phyloP scores from a whole-genome alignment of 2,888 invertebrate species.

The Drosophila merina region DNA sequence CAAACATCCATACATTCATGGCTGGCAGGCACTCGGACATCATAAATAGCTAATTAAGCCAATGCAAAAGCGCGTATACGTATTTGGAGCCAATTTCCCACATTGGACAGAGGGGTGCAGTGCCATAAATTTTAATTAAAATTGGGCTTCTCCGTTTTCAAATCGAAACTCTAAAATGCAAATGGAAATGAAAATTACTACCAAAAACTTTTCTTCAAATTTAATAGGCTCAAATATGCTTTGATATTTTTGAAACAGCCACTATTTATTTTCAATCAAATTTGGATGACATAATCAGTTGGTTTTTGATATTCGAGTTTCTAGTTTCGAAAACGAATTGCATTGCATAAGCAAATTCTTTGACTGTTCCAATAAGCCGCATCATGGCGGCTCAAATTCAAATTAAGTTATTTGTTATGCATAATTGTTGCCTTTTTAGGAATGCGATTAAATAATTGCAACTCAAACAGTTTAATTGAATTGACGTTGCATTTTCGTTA shows the following conservation, averaged over 20 bases:
- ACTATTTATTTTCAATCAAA: too few relatives aligned
- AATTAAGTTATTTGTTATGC: slow-evolving; percentile 31
- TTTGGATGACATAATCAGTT: neutral
- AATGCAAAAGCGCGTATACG: slow-evolving; percentile 14
- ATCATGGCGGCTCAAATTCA: slow-evolving; percentile 10
- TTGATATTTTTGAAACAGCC: too few relatives aligned
- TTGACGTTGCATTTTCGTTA: slow-evolving; percentile 44
- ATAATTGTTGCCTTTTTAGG: slow-evolving; percentile 41
- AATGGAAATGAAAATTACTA: neutral
- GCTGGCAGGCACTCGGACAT: slow-evolving; percentile 38
- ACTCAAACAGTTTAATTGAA: slow-evolving; percentile 56
- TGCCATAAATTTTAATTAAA: slow-evolving; percentile 41
- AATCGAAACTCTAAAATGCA: neutral
- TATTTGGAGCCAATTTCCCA: neutral
- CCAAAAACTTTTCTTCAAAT: neutral
- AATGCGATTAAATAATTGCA: slow-evolving; percentile 49
- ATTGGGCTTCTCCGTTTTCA: neutral
- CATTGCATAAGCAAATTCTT: slow-evolving; percentile 5
- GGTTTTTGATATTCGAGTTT: neutral
- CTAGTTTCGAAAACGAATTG: neutral
- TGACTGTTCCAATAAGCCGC: slow-evolving; percentile 1
- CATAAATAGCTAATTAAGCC: slow-evolving; percentile 71
- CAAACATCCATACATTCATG: slow-evolving; percentile 9
- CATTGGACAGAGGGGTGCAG: too few relatives aligned
- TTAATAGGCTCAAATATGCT: neutral